Percentiles rank a stretch among this genome's conserved stretches.
phyloP scores from a whole-genome alignment of 2,888 invertebrate genomes.

The Rhabditoides inermis region DNA sequence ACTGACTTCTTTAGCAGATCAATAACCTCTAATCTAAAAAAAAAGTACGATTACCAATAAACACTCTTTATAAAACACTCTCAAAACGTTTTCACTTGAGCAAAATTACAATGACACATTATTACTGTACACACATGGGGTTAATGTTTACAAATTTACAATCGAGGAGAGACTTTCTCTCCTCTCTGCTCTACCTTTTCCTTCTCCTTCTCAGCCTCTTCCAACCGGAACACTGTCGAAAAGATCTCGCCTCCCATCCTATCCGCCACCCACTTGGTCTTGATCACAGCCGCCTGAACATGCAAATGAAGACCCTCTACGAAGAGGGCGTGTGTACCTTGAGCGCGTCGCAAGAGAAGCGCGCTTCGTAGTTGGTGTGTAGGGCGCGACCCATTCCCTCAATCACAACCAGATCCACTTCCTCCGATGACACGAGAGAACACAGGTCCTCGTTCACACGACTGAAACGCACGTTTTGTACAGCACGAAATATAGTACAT shows the following conservation, averaged over 20 bases:
- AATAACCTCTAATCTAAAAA: too few species aligned
- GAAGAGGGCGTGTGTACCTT: constrained; percentile 14
- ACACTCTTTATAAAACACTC: too few species aligned
- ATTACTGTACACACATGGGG: too few species aligned
- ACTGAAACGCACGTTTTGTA: constrained; percentile 51
- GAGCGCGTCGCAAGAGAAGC: constrained; percentile 61
- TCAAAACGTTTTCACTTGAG: too few species aligned
- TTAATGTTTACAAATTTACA: too few species aligned
- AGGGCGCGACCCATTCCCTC: constrained; percentile 95
- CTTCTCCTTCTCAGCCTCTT: neutral
- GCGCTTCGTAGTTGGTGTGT: constrained; percentile 84
- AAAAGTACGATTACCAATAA: too few species aligned
- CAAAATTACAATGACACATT: too few species aligned
- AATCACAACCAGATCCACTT: constrained; percentile 80
- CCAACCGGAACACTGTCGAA: constrained; percentile 67
- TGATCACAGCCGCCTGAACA: constrained; percentile 68
- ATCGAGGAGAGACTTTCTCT: too few species aligned
- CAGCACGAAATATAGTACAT: neutral
- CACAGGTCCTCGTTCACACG: constrained; percentile 65
- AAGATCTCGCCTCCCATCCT: constrained; percentile 78
- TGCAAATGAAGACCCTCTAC: neutral
- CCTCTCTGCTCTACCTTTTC: too few species aligned
- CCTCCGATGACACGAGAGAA: constrained; percentile 66
- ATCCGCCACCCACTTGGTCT: constrained; percentile 86
- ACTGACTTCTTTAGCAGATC: too few species aligned